A percentile compares a stretch with the other conserved stretches of the same genome.
Conservation (phyloP, 1,140 invertebrate genomes). For the Psilanteris sp. region DNA sequence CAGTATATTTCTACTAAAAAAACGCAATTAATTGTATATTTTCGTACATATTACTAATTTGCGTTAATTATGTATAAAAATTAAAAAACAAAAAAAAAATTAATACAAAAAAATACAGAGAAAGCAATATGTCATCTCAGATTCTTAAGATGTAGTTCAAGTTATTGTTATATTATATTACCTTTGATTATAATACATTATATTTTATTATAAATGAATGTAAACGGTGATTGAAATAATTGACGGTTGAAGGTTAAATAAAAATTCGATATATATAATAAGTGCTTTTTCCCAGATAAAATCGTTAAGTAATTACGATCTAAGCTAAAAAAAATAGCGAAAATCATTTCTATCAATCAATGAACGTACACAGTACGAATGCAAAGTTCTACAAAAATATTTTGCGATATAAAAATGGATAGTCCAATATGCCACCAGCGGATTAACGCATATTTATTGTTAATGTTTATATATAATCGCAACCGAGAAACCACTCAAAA, state of each 20-base stretch:
- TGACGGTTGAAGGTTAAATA: no score
- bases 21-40: slow-evolving; percentile 36
- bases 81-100: background rate
- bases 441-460: slow-evolving; percentile 56
- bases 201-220: no score
- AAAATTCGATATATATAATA: no score
- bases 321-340: slow-evolving; percentile 54
- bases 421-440: slow-evolving; percentile 63
- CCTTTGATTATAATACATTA: no score
- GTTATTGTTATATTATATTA: no score
- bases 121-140: no score
- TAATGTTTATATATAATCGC: slow-evolving; percentile 46
- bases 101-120: background rate
- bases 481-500: slow-evolving; percentile 55
- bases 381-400: slow-evolving; percentile 65
- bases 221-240: no score
- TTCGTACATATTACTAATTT: no score
- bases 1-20: slow-evolving; percentile 32
- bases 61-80: no score
- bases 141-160: no score
- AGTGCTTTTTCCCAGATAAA: slow-evolving; percentile 23
- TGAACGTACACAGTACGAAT: slow-evolving; percentile 65
- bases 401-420: slow-evolving; percentile 63
- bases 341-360: slow-evolving; percentile 57
- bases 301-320: slow-evolving; percentile 34